A percentile compares a stretch with the other conserved stretches of the same genome.
Evolutionary conservation across 1,140 invertebrate species (phyloP).

Genomic region (Pentalonia nigronervosa): DNA sequence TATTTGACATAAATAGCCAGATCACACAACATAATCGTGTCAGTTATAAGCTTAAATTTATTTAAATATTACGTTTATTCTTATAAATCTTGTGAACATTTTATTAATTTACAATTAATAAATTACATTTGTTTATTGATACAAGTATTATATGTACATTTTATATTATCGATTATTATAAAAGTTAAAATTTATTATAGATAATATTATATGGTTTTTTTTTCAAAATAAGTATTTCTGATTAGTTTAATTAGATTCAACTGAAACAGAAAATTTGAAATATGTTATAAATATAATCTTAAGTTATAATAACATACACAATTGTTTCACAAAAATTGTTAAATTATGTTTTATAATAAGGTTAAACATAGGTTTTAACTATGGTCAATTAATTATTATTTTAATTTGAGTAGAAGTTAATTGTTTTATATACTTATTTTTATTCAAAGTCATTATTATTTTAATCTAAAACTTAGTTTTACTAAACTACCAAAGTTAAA

Average conservation of each 20-base stretch:
- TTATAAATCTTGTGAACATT: too few species aligned
- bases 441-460: conserved; percentile 41
- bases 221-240: background rate
- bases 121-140: background rate
- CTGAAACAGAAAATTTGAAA: background rate
- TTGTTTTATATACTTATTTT: background rate
- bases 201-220: background rate
- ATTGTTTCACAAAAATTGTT: background rate
- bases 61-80: background rate
- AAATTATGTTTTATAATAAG: background rate
- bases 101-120: background rate
- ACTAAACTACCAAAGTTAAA: background rate
- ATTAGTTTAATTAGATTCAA: background rate
- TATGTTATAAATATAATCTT: background rate
- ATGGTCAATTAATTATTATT: background rate
- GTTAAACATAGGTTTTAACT: background rate
- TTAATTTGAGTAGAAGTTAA: background rate
- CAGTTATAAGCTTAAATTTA: background rate
- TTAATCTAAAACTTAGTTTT: background rate
- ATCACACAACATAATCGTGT: background rate
- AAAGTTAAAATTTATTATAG: background rate
- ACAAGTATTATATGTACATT: background rate
- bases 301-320: background rate
- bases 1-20: background rate
- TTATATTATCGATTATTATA: background rate